Base-by-base conservation (phyloP, 2,797 vertebrate species). In the Sebastes oblongus region DNA sequence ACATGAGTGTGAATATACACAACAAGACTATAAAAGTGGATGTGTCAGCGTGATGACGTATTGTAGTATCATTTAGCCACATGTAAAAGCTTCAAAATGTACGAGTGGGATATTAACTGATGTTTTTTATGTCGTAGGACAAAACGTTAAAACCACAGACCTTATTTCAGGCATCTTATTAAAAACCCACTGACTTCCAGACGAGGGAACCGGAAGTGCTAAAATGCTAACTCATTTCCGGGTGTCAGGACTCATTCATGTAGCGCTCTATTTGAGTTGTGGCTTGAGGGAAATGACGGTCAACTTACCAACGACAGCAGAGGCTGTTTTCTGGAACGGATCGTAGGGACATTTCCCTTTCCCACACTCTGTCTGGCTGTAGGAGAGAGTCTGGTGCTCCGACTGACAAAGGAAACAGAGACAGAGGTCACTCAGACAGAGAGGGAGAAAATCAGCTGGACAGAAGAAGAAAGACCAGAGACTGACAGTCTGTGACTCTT, bases 341-440 rank as follows among this genome's bases (percentile, higher is more conserved):
- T 96, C 94, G 0, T 95, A 96, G 1, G 96, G 95, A 92, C 96
- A 96, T 86, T 96, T 96, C n/a, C 96, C 96, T 80, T 96, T 96
- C 25, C 96, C 96, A 58, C 95, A 94, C 80, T 96, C 96, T 16
- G 96, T 96, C 86, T 96, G 94, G 62, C 93, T 72, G 61, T 94
- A 94, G 77, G 87, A 90, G 13, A 96, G 83, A 12, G 90, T 91
- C 88, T 95, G 94, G 64, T 94, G 90, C 66, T 95, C 96, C 36
- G 85, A 91, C 96, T 96, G 88, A 20, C 70, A 81, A 68, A 75
- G 34, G 55, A 75, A 74, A 78, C 58, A 80, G n/a, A 85, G 58
- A 78, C 65, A 84, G n/a, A 61, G 4, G 29, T 77, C 70, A 89
- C 11, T 66, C 55, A 75, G 52, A 74, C 24, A 46, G 34, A 77